Evolutionary conservation across 2,797 vertebrate genomes (phyloP).

Genomic region (Melanogrammus aeglefinus): DNA sequence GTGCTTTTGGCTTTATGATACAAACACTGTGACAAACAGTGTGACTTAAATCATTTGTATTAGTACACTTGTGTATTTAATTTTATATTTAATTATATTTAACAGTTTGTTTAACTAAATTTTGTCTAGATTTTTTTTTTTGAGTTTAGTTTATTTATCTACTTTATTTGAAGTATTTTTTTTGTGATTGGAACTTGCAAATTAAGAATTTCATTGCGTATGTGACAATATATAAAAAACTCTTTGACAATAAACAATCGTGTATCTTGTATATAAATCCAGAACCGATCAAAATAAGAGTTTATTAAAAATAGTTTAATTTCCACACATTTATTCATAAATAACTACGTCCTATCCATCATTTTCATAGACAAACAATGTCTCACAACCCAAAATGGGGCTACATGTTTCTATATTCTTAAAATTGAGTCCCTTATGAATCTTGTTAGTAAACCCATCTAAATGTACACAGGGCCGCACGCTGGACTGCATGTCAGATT

Average conservation of each 20-base stretch:
- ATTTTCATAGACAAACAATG: constrained; percentile 8
- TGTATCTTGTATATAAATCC: neutral
- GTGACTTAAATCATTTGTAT: neutral
- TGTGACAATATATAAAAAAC: too few relatives aligned
- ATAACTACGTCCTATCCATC: constrained; percentile 3
- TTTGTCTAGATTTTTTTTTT: too few relatives aligned
- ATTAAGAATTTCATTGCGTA: too few relatives aligned
- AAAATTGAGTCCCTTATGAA: neutral
- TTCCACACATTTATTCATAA: constrained; percentile 43
- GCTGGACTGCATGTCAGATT: constrained; percentile 49
- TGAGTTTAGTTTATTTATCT: too few relatives aligned
- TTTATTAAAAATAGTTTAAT: constrained; percentile 36
- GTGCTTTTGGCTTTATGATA: too few relatives aligned
- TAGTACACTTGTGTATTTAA: neutral
- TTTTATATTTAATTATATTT: neutral
- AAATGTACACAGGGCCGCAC: constrained; percentile 62
- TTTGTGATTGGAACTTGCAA: too few relatives aligned
- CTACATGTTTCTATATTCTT: neutral
- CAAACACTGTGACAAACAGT: neutral
- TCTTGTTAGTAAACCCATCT: constrained; percentile 17
- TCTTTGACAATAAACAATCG: too few relatives aligned
- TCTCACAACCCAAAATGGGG: neutral
- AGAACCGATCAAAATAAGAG: constrained; percentile 21
- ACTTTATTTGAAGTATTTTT: too few relatives aligned
- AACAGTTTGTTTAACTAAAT: too few relatives aligned